Conservation (phyloP, 35 echinoderm and acorn worm species). For the Eucidaris tribuloides region DNA sequence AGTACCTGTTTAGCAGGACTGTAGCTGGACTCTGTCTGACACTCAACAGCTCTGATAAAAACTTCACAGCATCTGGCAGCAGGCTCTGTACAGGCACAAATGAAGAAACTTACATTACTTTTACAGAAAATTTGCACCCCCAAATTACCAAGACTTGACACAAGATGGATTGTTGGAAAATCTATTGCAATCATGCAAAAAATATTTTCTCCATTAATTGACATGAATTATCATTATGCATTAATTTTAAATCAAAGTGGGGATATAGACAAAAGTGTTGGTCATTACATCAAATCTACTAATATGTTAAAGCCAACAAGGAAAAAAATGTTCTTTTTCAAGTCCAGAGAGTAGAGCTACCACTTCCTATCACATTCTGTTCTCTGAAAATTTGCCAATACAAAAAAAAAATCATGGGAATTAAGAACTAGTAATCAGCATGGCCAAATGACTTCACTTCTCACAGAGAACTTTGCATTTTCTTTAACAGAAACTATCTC, state of each 20-base stretch:
- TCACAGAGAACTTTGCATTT: no score
- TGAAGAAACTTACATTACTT: neutral
- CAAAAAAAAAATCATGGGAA: no score
- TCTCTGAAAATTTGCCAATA: no score
- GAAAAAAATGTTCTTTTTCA: no score
- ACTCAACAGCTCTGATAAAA: conserved; percentile 40
- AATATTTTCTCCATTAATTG: neutral
- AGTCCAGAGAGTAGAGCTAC: no score
- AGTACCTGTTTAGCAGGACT: conserved; percentile 46
- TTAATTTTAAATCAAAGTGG: neutral
- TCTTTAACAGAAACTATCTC: no score
- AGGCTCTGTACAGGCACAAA: conserved; percentile 21
- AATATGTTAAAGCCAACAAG: no score
- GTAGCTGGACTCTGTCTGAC: conserved; percentile 31
- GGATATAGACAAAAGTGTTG: neutral
- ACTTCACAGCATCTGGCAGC: conserved; percentile 27
- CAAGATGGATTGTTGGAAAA: neutral
- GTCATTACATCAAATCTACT: no score
- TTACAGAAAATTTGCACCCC: neutral
- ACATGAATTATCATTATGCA: neutral
- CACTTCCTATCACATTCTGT: no score
- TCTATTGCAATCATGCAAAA: neutral
- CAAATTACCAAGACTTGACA: neutral
- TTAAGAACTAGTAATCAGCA: no score
- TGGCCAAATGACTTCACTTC: no score